Base-by-base conservation (phyloP, 2,888 invertebrate species). In the Sisyra nigra region DNA sequence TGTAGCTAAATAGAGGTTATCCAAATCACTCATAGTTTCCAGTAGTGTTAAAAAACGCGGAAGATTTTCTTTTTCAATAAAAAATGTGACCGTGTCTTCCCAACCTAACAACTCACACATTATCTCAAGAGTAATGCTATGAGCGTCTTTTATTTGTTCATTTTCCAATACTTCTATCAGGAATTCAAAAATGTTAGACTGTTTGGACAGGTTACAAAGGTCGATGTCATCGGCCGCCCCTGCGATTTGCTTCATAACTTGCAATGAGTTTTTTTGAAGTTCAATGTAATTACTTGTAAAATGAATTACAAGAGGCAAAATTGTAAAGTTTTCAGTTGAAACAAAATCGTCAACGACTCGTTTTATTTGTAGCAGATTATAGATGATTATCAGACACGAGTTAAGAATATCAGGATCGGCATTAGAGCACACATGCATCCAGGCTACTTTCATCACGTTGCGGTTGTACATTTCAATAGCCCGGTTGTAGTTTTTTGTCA, bases 161-260 rank as follows among this genome's bases (percentile, higher is more conserved):
- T 34, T 41, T 32, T 41, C 41, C 9, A 41, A 18, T 13, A 41
- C 13, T 15, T 41, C 18, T 13, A 41, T 34, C 5, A 41, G 17
- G 2, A 6, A 14, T 17, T 9, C 14, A 24, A 40, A 15, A 32
- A 18, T 31, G 11, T 30, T 18, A 10, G 14, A 13, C 10, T 18
- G 10, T 13, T 13, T 18, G 13, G 24, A 19, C 10, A 19, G n/a
- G 19, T 24, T 19, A n/a, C n/a, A 38, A 7, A 38, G 13, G 13
- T 19, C 24, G n/a, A 24, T 11, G n/a, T 19, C 9, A 18, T 38
- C 24, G 10, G 24, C 13, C 7, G 13, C 13, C 2, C 10, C 11
- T 13, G 13, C 24, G 17, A 31, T 40, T 30, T 31, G 9, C 4
- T 9, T 11, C 31, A 40, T 15, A 19, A 40, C 9, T 15, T 14